Conservation (phyloP, 2,888 invertebrate genomes). For the Xestia sexstrigata region DNA sequence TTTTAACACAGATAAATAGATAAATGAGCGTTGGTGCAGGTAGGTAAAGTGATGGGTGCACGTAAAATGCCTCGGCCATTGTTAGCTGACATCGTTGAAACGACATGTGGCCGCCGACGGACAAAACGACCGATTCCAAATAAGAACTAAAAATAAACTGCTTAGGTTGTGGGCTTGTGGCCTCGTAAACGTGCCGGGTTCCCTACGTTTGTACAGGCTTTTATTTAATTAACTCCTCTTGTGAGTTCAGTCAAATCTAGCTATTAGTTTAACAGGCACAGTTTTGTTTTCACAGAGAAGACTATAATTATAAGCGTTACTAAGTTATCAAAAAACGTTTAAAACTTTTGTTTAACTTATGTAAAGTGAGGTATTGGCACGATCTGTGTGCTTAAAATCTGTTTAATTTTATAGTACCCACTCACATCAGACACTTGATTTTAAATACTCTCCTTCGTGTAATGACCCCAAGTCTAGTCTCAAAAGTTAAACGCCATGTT, state of each 20-base stretch:
- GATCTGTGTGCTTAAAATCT: constrained; percentile 17
- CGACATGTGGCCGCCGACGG: constrained; percentile 82
- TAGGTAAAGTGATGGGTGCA: constrained; percentile 44
- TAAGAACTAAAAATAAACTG: constrained; percentile 77
- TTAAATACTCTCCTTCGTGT: constrained; percentile 29
- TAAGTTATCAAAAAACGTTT: constrained; percentile 16
- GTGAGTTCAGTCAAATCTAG: constrained; percentile 59
- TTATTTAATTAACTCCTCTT: constrained; percentile 66
- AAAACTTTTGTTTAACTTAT: constrained; percentile 23
- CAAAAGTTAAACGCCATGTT: constrained; percentile 48
- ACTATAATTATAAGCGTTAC: constrained; percentile 32
- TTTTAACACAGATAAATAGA: constrained; percentile 43
- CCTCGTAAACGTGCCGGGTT: constrained; percentile 62
- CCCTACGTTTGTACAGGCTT: constrained; percentile 52
- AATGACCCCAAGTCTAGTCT: constrained; percentile 45
- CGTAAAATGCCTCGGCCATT: constrained; percentile 76
- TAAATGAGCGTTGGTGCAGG: constrained; percentile 53
- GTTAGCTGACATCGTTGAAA: constrained; percentile 73
- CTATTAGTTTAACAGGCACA: constrained; percentile 44
- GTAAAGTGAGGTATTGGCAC: constrained; percentile 6
- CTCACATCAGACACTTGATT: constrained; percentile 26
- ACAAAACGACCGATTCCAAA: constrained; percentile 82
- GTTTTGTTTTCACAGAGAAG: constrained; percentile 34
- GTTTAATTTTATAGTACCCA: constrained; percentile 17
- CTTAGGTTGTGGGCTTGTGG: constrained; percentile 65